These are phyloP conservation scores for Engraulis encrasicolus DNA, from an alignment of 2,113 vertebrate species.

Conservation along the genomic window DNA sequence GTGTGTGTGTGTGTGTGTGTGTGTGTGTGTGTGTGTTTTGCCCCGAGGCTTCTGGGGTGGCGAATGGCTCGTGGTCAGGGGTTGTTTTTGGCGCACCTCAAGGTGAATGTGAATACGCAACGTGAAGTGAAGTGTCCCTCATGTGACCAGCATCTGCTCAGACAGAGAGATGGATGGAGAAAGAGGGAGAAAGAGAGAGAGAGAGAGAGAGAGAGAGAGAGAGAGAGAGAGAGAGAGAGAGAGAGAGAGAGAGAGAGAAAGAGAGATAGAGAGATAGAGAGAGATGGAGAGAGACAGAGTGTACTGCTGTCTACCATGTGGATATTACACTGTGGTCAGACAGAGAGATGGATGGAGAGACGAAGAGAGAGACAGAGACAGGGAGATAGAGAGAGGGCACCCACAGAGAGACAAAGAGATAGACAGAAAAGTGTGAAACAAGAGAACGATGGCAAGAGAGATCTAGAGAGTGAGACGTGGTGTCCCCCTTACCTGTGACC, in stretches of 20 bases:
- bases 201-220: not conserved
- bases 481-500: not conserved
- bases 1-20: constrained; percentile 22
- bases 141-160: not conserved
- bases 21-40: constrained; percentile 15
- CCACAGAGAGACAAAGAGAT: no score
- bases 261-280: no score
- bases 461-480: constrained; percentile 38
- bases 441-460: no score
- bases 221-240: constrained; percentile 11
- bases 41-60: constrained; percentile 43
- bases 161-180: not conserved
- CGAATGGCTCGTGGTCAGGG: constrained; percentile 38
- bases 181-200: not conserved
- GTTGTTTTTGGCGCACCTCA: constrained; percentile 31
- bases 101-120: constrained; percentile 50
- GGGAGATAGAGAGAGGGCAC: no score
- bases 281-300: no score
- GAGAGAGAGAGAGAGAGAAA: not conserved
- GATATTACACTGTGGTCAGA: no score
- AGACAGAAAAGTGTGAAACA: no score
- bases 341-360: not conserved
- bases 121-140: not conserved
- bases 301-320: no score
- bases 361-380: constrained; percentile 1